Percentiles rank a stretch among this genome's conserved stretches.
These are phyloP conservation scores for Cremastinae sp. DNA, from an alignment of 2,888 invertebrate genomes.

Conservation along the genomic window DNA sequence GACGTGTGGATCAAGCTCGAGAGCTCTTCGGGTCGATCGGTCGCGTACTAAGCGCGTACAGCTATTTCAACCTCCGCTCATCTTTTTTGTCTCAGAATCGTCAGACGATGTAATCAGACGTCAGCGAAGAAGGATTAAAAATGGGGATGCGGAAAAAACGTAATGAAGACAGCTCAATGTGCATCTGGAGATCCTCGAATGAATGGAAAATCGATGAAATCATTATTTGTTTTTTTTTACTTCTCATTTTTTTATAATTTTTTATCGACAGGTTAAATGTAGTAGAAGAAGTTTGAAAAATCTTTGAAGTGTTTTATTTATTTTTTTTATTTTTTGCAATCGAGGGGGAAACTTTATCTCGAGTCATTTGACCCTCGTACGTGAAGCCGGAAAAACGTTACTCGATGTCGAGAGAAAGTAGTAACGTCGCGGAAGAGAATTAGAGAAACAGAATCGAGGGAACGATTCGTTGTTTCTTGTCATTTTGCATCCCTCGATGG, in stretches of 20 bases:
- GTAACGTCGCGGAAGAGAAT: conserved; percentile 4
- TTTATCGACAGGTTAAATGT: too few relatives aligned
- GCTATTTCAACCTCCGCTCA: conserved; percentile 26
- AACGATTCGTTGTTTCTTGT: neutral
- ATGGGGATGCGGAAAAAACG: neutral
- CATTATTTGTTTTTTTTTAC: too few relatives aligned
- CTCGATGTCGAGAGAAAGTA: conserved; percentile 36
- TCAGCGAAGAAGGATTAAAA: neutral
- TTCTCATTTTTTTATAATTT: too few relatives aligned
- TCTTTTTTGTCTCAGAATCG: neutral
- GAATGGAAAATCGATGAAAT: too few relatives aligned
- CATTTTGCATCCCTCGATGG: conserved; percentile 8
- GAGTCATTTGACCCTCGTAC: conserved; percentile 77
- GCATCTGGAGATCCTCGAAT: too few relatives aligned
- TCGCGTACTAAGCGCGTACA: conserved; percentile 39
- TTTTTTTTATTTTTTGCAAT: neutral
- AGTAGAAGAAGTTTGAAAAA: too few relatives aligned
- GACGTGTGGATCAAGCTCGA: conserved; percentile 37
- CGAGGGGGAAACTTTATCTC: conserved; percentile 63
- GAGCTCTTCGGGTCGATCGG: conserved; percentile 49
- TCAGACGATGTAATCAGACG: neutral
- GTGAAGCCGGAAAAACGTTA: conserved; percentile 75
- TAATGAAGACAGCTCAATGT: too few relatives aligned
- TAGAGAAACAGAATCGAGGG: conserved; percentile 32
- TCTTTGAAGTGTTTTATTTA: neutral